Evolutionary conservation across 2,113 vertebrate genomes (phyloP), one percentile per base, ranked within the genome.

Genomic region (Neopipo cinnamomea): DNA sequence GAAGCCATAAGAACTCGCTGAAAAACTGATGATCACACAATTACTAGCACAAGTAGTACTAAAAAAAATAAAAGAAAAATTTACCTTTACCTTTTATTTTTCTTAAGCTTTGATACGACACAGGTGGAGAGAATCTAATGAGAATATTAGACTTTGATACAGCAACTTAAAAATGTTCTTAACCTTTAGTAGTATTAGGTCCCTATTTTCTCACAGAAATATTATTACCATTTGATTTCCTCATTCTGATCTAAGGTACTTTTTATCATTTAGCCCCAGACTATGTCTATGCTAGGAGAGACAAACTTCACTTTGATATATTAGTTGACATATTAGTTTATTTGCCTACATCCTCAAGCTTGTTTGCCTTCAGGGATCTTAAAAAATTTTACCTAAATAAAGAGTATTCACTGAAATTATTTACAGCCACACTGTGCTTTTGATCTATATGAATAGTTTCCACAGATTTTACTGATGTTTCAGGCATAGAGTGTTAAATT

Each of bases 351-450:
- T 61, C 52, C 27, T 44, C 71, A 86, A 73, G 44, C 31, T 63
- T 79, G 61, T 58, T 83, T 76, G n/a, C 41, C 77, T 85, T 65
- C 18, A 63, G 70, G 49, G 42, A 25, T 88, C 52, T 85, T 87
- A 35, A 87, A 92, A 92, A 88, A 68, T 75, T 83, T 91, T 66
- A 39, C 56, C 74, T 67, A 85, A 81, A 77, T 53, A 66, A 76
- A 68, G 59, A 59, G 5, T 46, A 89, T 63, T 72, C 70, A 65
- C 25, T 59, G 77, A 89, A 95, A 89, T 83, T 84, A 95, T 78
- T 90, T 92, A 94, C 30, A 85, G 52, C 30, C 65, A 89, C 23
- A 33, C 46, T 41, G n/a, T 79, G 42, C 82, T 83, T 95, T 95
- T 90, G 85, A 97, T 62, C 67, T 74, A 50, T 39, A 30, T 66